Evolutionary conservation across 1,140 invertebrate genomes (phyloP), one percentile per base, ranked within the genome.

Genomic region (Musca vetustissima): DNA sequence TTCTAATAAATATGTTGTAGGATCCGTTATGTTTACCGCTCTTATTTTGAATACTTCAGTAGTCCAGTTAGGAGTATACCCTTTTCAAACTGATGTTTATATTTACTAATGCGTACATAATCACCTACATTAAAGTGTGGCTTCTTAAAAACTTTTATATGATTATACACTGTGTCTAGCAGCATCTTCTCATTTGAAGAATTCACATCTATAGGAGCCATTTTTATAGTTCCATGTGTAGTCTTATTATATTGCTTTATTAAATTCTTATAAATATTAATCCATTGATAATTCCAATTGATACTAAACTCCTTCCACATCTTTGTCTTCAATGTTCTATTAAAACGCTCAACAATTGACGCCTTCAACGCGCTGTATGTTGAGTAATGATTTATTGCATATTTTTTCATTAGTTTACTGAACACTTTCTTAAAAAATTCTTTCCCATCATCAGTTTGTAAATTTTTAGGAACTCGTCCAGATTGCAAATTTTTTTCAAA

Each of bases 301-400:
- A 77, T 68, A 73, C 78, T 83, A 71, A 86, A 85, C 73, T 83
- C 66, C 72, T 76, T 78, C 71, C 74, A 86, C 71, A 86, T 77
- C 73, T 77, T 82, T 19, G 67, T 71, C 79, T 85, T 85, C 55
- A 69, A 36, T 21, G 82, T 85, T 71, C 82, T 70, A 74, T 84
- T 84, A 64, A 85, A 83, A 66, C 85, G 57, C 76, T 86, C 85
- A 52, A 81, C 78, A 65, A 85, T 77, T 15, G 79, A 75, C 9
- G 83, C n/a, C n/a, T n/a, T n/a, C n/a, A n/a, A n/a, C n/a, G n/a
- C n/a, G n/a, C n/a, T n/a, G n/a, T n/a, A n/a, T n/a, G n/a, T n/a
- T n/a, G n/a, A n/a, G n/a, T n/a, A n/a, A n/a, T n/a, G n/a, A n/a
- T n/a, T n/a, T n/a, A n/a, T n/a, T n/a, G n/a, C n/a, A n/a, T n/a